These are phyloP conservation scores for Pammene aurita DNA, from an alignment of 2,888 invertebrate genomes.

Conservation along the genomic window DNA sequence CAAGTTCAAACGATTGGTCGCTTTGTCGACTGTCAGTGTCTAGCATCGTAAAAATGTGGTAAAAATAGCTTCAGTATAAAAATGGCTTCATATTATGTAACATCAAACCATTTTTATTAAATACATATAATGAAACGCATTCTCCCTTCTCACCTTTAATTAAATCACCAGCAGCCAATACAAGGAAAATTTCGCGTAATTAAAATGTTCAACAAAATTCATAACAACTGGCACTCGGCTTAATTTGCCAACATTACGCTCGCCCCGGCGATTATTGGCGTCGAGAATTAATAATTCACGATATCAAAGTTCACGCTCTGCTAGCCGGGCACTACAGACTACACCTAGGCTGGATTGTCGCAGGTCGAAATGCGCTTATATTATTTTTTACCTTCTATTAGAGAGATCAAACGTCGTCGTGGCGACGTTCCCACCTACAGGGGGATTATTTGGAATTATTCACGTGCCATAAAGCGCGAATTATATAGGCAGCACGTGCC, in stretches of 20 bases:
- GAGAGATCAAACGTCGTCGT: conserved; percentile 77
- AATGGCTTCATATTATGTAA: too few species aligned
- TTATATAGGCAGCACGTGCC: conserved; percentile 74
- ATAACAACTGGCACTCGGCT: conserved; percentile 76
- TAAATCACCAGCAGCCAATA: conserved; percentile 54
- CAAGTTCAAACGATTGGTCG: too few species aligned
- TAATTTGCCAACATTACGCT: conserved; percentile 79
- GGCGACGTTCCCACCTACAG: conserved; percentile 51
- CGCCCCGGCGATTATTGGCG: conserved; percentile 77
- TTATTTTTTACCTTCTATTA: conserved; percentile 72
- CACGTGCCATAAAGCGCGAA: conserved; percentile 80
- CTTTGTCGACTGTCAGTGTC: too few species aligned
- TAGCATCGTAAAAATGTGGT: too few species aligned
- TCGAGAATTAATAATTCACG: conserved; percentile 82
- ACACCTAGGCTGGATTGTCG: conserved; percentile 72
- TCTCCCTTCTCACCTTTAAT: conserved; percentile 22
- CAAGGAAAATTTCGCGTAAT: conserved; percentile 66
- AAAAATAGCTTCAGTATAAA: background rate
- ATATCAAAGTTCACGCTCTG: conserved; percentile 82
- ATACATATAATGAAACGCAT: background rate
- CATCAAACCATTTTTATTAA: background rate
- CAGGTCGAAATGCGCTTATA: conserved; percentile 81
- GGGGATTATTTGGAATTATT: conserved; percentile 77
- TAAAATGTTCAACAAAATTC: conserved; percentile 73
- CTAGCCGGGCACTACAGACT: conserved; percentile 77